A percentile compares a stretch with the other conserved stretches of the same genome.
Evolutionary conservation across 1,140 invertebrate genomes (phyloP).

Genomic region (Trichonephila clavata): DNA sequence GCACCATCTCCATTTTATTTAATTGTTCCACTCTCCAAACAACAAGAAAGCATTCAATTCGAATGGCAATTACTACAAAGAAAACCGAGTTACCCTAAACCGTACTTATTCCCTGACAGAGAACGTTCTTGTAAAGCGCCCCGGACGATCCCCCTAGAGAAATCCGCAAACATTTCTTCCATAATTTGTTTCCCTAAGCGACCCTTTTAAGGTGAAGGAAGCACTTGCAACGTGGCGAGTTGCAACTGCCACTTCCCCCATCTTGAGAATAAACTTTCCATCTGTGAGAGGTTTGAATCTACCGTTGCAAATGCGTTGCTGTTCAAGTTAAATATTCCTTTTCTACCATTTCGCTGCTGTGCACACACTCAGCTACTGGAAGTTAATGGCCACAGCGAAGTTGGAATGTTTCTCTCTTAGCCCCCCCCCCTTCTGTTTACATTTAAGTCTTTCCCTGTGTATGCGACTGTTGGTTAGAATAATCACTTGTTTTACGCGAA

Average conservation of each 20-base stretch:
- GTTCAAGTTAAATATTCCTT: constrained; percentile 22
- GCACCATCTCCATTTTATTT: background rate
- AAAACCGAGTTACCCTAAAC: background rate
- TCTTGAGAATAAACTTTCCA: background rate
- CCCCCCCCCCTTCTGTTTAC: background rate
- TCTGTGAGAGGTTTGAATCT: constrained; percentile 5
- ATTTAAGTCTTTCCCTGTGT: background rate
- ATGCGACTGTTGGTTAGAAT: constrained; percentile 32
- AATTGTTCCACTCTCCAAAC: background rate
- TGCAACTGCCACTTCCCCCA: background rate
- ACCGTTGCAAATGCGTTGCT: background rate
- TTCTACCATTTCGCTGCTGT: constrained; percentile 7
- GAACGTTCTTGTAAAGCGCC: background rate
- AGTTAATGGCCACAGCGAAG: constrained; percentile 40
- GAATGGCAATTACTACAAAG: background rate
- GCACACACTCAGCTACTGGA: constrained; percentile 1
- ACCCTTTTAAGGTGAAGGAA: background rate
- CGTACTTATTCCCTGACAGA: background rate
- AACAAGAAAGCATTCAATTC: background rate
- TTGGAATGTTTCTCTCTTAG: constrained; percentile 40
- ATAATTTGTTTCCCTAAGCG: constrained; percentile 48
- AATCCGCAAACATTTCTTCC: constrained; percentile 47
- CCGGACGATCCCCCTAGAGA: background rate
- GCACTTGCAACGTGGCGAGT: background rate
- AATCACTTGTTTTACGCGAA: constrained; percentile 9